phyloP scores from a whole-genome alignment of 2,797 vertebrate species.

The Sebastes taczanowskii region DNA sequence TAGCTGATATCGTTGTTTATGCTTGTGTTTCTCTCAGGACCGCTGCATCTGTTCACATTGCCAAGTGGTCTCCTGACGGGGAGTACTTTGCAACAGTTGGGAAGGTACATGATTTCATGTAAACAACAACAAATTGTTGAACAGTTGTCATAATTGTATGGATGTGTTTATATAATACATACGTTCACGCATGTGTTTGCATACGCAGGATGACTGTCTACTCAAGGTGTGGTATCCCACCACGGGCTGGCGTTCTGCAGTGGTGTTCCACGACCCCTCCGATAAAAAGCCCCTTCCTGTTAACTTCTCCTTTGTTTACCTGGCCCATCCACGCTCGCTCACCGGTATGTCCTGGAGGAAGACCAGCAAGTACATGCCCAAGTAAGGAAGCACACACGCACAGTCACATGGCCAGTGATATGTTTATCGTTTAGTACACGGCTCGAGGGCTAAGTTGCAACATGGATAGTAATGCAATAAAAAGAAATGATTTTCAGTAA shows the following conservation, averaged over 20 bases:
- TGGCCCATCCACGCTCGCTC: conserved; percentile 96
- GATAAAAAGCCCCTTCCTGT: conserved; percentile 84
- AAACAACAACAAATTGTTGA: background rate
- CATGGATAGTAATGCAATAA: background rate
- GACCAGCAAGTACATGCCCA: conserved; percentile 96
- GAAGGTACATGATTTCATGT: conserved; percentile 83
- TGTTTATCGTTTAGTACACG: background rate
- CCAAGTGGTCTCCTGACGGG: conserved; percentile 98
- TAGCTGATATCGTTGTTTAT: conserved; percentile 31
- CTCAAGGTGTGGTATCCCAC: conserved; percentile 98
- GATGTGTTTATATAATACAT: background rate
- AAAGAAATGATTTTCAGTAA: background rate
- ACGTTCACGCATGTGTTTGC: background rate
- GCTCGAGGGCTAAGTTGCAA: background rate
- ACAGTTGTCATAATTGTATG: background rate
- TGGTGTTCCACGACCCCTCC: conserved; percentile 88
- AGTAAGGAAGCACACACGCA: conserved; percentile 87
- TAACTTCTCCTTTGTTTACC: conserved; percentile 95
- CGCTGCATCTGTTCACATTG: conserved; percentile 90
- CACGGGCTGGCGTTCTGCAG: conserved; percentile 94
- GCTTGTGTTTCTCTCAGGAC: conserved; percentile 79
- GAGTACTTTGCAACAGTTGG: conserved; percentile 98
- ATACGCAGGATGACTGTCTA: conserved; percentile 92
- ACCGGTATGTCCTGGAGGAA: conserved; percentile 98
- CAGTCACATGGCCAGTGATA: background rate